phyloP scores from a whole-genome alignment of 2,113 vertebrate species.

The Gymnogyps californianus region DNA sequence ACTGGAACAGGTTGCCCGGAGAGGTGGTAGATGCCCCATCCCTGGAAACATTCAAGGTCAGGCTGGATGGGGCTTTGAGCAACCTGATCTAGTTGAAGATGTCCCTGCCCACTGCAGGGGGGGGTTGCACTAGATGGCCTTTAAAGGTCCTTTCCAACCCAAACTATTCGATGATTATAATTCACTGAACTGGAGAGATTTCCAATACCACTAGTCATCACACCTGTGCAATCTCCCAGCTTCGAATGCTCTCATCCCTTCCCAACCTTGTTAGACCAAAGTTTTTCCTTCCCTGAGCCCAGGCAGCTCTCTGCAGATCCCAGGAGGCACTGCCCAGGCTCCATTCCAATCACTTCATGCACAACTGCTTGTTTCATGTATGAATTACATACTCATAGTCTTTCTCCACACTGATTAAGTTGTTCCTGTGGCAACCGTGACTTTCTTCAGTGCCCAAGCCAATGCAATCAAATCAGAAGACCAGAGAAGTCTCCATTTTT shows the following conservation, averaged over 20 bases:
- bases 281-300: neutral
- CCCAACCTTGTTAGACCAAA: neutral
- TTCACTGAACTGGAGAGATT: neutral
- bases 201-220: too few relatives aligned
- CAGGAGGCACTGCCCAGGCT: neutral
- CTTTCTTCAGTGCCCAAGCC: neutral
- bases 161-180: neutral
- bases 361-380: neutral
- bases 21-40: neutral
- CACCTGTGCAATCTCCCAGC: rapidly evolving
- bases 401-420: neutral
- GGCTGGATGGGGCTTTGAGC: neutral
- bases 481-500: neutral
- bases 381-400: neutral
- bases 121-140: rapidly evolving
- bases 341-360: neutral
- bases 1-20: neutral
- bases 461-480: neutral
- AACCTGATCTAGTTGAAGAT: rapidly evolving
- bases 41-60: neutral
- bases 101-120: neutral
- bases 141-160: neutral
- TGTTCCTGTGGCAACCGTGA: neutral
- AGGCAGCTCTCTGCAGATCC: neutral
- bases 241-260: neutral